Evolutionary conservation across 2,888 invertebrate species (phyloP).

Genomic region (Drosophila melanosoma): DNA sequence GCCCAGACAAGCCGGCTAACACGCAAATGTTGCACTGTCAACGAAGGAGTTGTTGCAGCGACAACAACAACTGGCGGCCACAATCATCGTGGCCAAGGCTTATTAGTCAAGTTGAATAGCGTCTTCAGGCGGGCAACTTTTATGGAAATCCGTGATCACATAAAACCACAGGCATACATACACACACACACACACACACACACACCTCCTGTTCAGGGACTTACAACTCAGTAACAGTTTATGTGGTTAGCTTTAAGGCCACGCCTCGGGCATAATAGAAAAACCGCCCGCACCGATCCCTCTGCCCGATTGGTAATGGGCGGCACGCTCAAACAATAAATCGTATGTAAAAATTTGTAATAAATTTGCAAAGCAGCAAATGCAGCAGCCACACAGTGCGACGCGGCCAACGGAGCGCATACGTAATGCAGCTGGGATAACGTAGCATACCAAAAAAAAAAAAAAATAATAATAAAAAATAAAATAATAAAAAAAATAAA

Average conservation of each 20-base stretch:
- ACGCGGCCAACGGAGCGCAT: conserved; percentile 66
- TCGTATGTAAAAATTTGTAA: conserved; percentile 80
- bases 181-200: conserved; percentile 1
- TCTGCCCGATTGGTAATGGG: conserved; percentile 11
- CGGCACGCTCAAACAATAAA: conserved; percentile 73
- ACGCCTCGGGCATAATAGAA: conserved; percentile 55
- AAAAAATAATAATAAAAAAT: neutral
- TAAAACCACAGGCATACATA: conserved; percentile 10
- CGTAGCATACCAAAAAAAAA: conserved; percentile 67
- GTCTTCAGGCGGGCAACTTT: conserved; percentile 52
- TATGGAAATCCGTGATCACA: conserved; percentile 64
- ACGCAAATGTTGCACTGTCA: conserved; percentile 67
- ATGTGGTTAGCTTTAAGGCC: conserved; percentile 45
- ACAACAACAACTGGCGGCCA: conserved; percentile 23
- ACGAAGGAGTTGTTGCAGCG: conserved; percentile 14
- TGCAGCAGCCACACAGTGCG: conserved; percentile 63
- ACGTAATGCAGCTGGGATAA: conserved; percentile 69
- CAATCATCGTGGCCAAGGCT: conserved; percentile 60
- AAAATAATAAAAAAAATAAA: neutral
- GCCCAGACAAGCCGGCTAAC: conserved; percentile 39
- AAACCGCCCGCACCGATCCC: conserved; percentile 21
- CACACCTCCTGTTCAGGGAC: neutral
- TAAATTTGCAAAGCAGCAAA: conserved; percentile 75
- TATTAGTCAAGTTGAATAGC: conserved; percentile 67
- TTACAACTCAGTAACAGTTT: conserved; percentile 37